phyloP scores from a whole-genome alignment of 1,140 invertebrate species.

The Aphaenogaster ashmeadi region DNA sequence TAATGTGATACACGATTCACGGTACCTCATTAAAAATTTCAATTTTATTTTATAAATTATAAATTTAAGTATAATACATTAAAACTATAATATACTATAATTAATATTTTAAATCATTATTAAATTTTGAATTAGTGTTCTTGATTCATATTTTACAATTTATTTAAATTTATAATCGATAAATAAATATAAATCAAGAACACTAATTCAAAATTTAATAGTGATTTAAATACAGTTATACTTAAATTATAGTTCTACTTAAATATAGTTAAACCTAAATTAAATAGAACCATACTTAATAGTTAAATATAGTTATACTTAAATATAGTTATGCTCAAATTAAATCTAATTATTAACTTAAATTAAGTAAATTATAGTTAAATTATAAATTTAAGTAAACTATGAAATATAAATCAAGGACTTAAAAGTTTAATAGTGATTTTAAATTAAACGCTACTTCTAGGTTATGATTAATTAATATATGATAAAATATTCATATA shows the following conservation, averaged over 20 bases:
- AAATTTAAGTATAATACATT: too few species aligned
- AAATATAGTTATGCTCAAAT: too few species aligned
- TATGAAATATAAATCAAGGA: not conserved
- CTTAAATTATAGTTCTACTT: too few species aligned
- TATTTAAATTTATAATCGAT: not conserved
- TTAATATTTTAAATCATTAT: too few species aligned
- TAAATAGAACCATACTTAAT: too few species aligned
- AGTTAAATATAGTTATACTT: too few species aligned
- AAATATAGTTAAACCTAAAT: too few species aligned
- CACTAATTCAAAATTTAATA: not conserved
- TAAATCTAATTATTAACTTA: too few species aligned
- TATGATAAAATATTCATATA: not conserved
- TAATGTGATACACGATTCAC: not conserved
- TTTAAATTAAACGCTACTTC: not conserved
- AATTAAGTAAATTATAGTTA: too few species aligned
- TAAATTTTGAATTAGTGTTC: too few species aligned
- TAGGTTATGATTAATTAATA: slow-evolving; percentile 1
- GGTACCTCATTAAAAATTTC: not conserved
- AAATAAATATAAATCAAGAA: not conserved
- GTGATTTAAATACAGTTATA: not conserved
- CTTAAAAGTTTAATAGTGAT: not conserved
- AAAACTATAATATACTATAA: too few species aligned
- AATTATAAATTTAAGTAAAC: not conserved
- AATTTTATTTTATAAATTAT: not conserved
- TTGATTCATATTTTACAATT: not conserved